Evolutionary conservation across 2,113 vertebrate genomes (phyloP), one percentile per base, ranked within the genome.

Genomic region (Asarcornis scutulata): DNA sequence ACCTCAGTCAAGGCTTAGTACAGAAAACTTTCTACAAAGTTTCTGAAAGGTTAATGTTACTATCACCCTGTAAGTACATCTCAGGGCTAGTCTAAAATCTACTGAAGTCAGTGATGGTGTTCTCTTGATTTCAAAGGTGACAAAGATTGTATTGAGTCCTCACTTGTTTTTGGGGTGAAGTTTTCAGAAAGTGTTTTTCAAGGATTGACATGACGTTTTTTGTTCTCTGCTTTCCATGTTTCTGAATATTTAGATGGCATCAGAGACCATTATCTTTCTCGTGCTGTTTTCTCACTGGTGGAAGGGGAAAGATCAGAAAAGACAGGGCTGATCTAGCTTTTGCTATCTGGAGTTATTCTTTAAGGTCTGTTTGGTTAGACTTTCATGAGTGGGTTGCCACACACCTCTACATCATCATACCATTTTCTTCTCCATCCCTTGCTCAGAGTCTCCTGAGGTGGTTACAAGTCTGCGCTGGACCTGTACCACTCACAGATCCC

Each of bases 341-440:
- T 52, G 63, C 16, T 9, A 4, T 34, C n/a, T 75, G 38, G 38
- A 29, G 29, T 42, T 73, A 29, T 2, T 74, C 60, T 20, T 44
- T 46, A 34, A 58, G 29, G 29, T 25, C 52, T 50, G 7, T 74
- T 36, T n/a, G 53, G 25, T 44, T 11, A 9, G 34, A 22, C 60
- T 83, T 14, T 26, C 44, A 23, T 40, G 18, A 21, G 12, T 21
- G 36, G 10, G 13, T 62, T 58, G 40, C 22, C 38, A 22, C 21
- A 12, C 6, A 27, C 17, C 29, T 40, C 42, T n/a, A 7, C 20
- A 2, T 12, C n/a, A 3, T 18, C 1, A 1, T 31, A 8, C 6
- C 38, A 0, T 63, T 58, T 58, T 38, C 16, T 16, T 48, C 40
- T 50, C 27, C 34, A 20, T 62, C 13, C 36, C 21, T 34, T 56